Evolutionary conservation across 2,888 invertebrate genomes (phyloP).

Genomic region (Drosophila meridionalis): DNA sequence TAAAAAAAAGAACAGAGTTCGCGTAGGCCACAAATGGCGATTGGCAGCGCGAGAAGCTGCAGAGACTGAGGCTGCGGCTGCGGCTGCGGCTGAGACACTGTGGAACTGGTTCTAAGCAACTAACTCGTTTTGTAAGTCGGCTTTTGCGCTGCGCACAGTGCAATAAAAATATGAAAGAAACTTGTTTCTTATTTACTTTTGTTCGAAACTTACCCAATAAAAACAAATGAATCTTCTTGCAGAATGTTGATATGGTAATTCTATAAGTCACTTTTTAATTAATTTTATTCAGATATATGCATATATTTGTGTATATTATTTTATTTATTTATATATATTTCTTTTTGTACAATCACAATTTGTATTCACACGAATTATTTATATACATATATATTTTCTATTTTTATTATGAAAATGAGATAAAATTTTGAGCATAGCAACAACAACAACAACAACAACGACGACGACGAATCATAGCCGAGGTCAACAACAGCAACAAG

Average conservation of each 20-base stretch:
- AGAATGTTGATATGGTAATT: slow-evolving; percentile 41
- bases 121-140: slow-evolving; percentile 64
- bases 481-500: slow-evolving; percentile 49
- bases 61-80: slow-evolving; percentile 8
- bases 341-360: slow-evolving; percentile 30
- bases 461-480: slow-evolving; percentile 33
- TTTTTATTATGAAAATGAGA: slow-evolving; percentile 46
- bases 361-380: not conserved
- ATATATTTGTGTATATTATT: not conserved
- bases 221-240: slow-evolving; percentile 27
- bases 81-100: slow-evolving; percentile 6
- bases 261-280: slow-evolving; percentile 27
- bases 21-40: slow-evolving; percentile 12
- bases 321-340: not conserved
- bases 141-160: slow-evolving; percentile 26
- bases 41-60: slow-evolving; percentile 35
- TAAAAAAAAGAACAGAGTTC: not conserved
- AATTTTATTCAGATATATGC: not conserved
- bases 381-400: slow-evolving; percentile 41
- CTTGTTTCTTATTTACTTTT: slow-evolving; percentile 35
- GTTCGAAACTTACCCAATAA: slow-evolving; percentile 57
- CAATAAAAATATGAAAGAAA: slow-evolving; percentile 42
- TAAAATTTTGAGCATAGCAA: slow-evolving; percentile 57
- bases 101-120: slow-evolving; percentile 70
- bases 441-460: slow-evolving; percentile 51